These are phyloP conservation scores for Zeuzera pyrina DNA, from an alignment of 2,888 invertebrate genomes.

Conservation along the genomic window DNA sequence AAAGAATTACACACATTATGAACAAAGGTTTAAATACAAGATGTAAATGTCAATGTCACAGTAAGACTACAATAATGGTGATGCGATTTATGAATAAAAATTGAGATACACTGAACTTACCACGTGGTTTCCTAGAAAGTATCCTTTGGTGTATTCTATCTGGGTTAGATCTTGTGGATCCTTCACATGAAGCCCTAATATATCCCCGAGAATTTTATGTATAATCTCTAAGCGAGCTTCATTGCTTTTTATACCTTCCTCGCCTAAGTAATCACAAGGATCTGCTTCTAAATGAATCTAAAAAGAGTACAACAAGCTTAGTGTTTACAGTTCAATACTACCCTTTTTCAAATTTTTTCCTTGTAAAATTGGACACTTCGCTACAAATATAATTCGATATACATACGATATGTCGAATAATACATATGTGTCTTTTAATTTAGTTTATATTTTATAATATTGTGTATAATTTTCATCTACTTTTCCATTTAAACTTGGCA, in stretches of 20 bases:
- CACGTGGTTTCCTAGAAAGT: constrained; percentile 87
- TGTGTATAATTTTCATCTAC: too few relatives aligned
- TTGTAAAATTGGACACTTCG: too few relatives aligned
- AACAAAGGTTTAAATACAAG: constrained; percentile 7
- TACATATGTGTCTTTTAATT: too few relatives aligned
- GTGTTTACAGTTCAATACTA: too few relatives aligned
- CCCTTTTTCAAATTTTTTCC: too few relatives aligned
- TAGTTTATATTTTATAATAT: too few relatives aligned
- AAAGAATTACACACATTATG: too few relatives aligned
- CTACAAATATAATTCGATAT: too few relatives aligned
- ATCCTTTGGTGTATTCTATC: constrained; percentile 75
- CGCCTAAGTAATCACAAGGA: constrained; percentile 70
- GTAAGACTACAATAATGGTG: constrained; percentile 42
- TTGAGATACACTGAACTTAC: constrained; percentile 51
- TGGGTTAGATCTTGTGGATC: constrained; percentile 35
- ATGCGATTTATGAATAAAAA: constrained; percentile 22
- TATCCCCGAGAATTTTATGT: constrained; percentile 79
- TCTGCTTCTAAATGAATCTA: constrained; percentile 88
- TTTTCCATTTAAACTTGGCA: too few relatives aligned
- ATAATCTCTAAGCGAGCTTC: constrained; percentile 84
- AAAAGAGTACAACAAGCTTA: constrained; percentile 8
- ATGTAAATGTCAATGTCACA: constrained; percentile 22
- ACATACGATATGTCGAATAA: too few relatives aligned
- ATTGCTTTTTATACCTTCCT: constrained; percentile 65
- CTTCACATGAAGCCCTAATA: constrained; percentile 78